Conservation (phyloP, 1,140 invertebrate species). For the Diabrotica virgifera region DNA sequence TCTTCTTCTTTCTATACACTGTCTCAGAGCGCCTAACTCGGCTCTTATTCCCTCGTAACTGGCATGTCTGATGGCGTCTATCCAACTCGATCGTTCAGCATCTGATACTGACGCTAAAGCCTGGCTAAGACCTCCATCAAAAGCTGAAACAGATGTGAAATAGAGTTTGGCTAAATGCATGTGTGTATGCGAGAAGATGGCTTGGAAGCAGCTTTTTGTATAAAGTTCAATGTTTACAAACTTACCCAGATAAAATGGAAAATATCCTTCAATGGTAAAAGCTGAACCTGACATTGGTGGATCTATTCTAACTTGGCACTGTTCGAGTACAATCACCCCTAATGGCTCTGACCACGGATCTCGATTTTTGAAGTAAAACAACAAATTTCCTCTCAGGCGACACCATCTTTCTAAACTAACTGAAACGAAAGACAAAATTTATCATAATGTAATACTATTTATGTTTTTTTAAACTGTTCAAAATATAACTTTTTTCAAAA, state of each 20-base stretch:
- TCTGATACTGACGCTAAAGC: constrained; percentile 77
- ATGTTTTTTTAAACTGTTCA: constrained; percentile 4
- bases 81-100: constrained; percentile 80
- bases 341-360: constrained; percentile 85
- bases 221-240: too few species aligned
- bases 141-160: constrained; percentile 57
- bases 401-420: constrained; percentile 86
- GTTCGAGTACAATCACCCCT: constrained; percentile 84
- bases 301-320: constrained; percentile 75
- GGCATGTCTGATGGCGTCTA: constrained; percentile 78
- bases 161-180: too few species aligned
- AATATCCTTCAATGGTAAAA: constrained; percentile 56
- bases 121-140: constrained; percentile 77
- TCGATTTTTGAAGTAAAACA: constrained; percentile 91
- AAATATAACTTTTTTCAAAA: constrained; percentile 4
- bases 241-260: constrained; percentile 68
- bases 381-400: constrained; percentile 84
- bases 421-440: constrained; percentile 47
- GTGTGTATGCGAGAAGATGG: too few species aligned
- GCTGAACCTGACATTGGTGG: constrained; percentile 53
- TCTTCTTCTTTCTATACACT: constrained; percentile 59
- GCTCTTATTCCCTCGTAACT: constrained; percentile 80
- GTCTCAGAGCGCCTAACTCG: constrained; percentile 67
- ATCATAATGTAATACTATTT: neutral
- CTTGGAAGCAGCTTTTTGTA: too few species aligned